Conservation (phyloP, 2,797 vertebrate species). For the Schizothorax lantsangensis region DNA sequence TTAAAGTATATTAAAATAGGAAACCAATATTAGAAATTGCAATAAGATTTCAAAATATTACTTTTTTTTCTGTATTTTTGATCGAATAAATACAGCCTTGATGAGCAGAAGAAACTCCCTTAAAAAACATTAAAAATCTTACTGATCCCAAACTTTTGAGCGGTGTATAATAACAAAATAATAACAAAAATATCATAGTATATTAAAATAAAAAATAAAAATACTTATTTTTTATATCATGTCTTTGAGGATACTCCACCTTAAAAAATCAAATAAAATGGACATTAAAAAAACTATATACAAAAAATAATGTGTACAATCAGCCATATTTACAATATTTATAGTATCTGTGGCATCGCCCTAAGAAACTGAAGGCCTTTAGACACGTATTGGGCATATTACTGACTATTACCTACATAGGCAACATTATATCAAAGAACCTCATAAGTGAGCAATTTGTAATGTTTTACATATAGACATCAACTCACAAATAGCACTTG, state of each 20-base stretch:
- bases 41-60: too few species aligned
- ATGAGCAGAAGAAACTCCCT: too few species aligned
- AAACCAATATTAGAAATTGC: too few species aligned
- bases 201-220: not conserved
- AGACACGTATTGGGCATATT: not conserved
- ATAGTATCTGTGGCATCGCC: not conserved
- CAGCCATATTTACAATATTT: not conserved
- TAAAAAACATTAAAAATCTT: too few species aligned
- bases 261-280: not conserved
- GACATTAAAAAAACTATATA: not conserved
- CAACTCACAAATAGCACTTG: not conserved
- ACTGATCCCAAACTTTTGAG: too few species aligned
- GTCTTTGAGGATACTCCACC: not conserved
- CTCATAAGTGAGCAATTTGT: not conserved
- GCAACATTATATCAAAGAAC: not conserved
- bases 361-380: not conserved
- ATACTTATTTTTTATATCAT: not conserved
- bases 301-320: not conserved
- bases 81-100: too few species aligned
- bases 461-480: not conserved
- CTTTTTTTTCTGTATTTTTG: too few species aligned
- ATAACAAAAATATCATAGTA: too few species aligned
- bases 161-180: too few species aligned
- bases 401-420: not conserved
- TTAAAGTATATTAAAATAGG: too few species aligned